Base-by-base conservation (phyloP, 2,888 invertebrate species). In the Autographa pulchrina region DNA sequence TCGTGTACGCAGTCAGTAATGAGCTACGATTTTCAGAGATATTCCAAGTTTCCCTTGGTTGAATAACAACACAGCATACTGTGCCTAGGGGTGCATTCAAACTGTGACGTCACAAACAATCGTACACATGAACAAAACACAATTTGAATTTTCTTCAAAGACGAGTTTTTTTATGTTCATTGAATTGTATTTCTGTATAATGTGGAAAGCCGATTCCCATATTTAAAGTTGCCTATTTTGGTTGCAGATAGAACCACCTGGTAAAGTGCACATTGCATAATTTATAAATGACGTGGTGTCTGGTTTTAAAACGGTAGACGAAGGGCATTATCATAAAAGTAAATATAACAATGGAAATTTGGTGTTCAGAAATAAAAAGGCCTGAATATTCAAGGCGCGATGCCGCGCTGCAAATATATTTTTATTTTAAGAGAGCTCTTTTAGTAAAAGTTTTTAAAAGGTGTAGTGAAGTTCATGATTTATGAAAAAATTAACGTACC, bases 1-100 rank as follows among this genome's bases (percentile, higher is more conserved):
- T 67, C 54, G 60, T 54, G 67, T 48, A 48, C 14, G 48, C 60
- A 60, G 35, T 66, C 48, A 60, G 52, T 60, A 66, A 52, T 52
- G 52, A 35, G 38, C 32, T 48, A 16, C 32, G 35, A 52, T 35
- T 64, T 43, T 52, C 52, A 9, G 20, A 56, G 54, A 56, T 56
- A 56, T 56, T 25, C 54, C 54, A 25, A 25, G 20, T 13, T n/a
- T 13, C 20, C 13, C 13, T 56, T 20, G 25, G 11, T 56, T 56
- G 11, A 9, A 56, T 56, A 56, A 20, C 11, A n/a, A 48, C n/a
- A 48, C n/a, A n/a, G 48, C n/a, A n/a, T n/a, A n/a, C n/a, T 48
- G n/a, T 48, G 48, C n/a, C 48, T 38, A 38, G 11, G 48, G 16
- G 16, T 2, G 43, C 43, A 14, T 11, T 2, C 11, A 11, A 3